phyloP scores from a whole-genome alignment of 1,140 invertebrate species.

The Eupristina koningsbergeri region DNA sequence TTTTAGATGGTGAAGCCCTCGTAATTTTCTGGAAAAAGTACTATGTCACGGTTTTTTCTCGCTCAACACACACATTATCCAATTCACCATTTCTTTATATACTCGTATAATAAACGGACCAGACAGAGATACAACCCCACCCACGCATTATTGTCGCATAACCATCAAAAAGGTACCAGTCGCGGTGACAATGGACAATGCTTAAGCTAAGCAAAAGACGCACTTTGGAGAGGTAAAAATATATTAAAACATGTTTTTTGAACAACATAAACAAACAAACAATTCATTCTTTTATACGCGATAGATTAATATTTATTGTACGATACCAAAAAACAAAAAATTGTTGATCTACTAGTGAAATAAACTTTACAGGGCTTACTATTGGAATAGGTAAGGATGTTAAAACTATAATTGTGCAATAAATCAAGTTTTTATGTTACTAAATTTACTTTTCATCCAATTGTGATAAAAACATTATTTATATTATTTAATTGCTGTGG shows the following conservation, averaged over 20 bases:
- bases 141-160: neutral
- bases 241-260: neutral
- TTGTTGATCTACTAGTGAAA: too few relatives aligned
- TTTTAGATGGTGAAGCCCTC: neutral
- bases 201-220: neutral
- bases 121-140: neutral
- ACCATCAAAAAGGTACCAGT: neutral
- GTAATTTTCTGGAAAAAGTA: slow-evolving; percentile 37
- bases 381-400: too few relatives aligned
- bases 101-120: slow-evolving; percentile 1
- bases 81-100: slow-evolving; percentile 18
- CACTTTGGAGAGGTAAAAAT: neutral
- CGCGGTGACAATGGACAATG: neutral
- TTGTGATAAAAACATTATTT: too few relatives aligned
- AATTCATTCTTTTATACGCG: too few relatives aligned
- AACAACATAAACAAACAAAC: too few relatives aligned
- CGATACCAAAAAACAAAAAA: too few relatives aligned
- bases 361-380: too few relatives aligned
- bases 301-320: too few relatives aligned
- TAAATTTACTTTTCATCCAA: too few relatives aligned
- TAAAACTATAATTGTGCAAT: too few relatives aligned
- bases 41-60: slow-evolving; percentile 7
- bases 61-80: slow-evolving; percentile 15
- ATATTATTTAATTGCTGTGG: too few relatives aligned
- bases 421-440: too few relatives aligned